phyloP scores from a whole-genome alignment of 2,888 invertebrate species.

The Nebria brevicollis region DNA sequence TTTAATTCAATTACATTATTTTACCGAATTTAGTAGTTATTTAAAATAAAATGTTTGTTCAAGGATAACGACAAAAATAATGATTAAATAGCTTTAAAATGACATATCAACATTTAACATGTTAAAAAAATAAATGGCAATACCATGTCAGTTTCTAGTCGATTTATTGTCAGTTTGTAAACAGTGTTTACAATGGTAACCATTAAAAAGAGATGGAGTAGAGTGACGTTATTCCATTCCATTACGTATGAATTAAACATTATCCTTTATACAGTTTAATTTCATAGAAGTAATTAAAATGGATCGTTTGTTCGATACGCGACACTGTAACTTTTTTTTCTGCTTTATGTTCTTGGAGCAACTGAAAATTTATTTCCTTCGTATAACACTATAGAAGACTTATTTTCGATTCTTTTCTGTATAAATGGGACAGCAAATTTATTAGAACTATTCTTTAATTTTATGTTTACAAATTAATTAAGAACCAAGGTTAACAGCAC shows the following conservation, averaged over 20 bases:
- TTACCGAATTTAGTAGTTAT: too few relatives aligned
- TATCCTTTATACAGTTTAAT: constrained; percentile 34
- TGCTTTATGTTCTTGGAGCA: neutral
- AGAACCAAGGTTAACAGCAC: neutral
- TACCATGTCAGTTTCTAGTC: neutral
- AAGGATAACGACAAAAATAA: too few relatives aligned
- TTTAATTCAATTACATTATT: too few relatives aligned
- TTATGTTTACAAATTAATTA: neutral
- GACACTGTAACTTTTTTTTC: neutral
- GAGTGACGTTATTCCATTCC: constrained; percentile 25
- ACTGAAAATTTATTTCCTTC: neutral
- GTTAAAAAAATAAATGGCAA: neutral
- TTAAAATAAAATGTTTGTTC: too few relatives aligned
- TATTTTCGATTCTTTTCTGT: neutral
- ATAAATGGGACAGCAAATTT: neutral
- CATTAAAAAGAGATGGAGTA: neutral
- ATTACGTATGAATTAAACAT: constrained; percentile 43
- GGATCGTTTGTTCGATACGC: constrained; percentile 20
- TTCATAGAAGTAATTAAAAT: constrained; percentile 36
- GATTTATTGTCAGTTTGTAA: neutral
- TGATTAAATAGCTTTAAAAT: too few relatives aligned
- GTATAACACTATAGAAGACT: neutral
- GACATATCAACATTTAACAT: neutral
- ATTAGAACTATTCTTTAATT: neutral
- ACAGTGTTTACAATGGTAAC: neutral